A percentile compares a stretch with the other conserved stretches of the same genome.
Evolutionary conservation across 2,113 vertebrate genomes (phyloP).

Genomic region (Brienomyrus brachyistius): DNA sequence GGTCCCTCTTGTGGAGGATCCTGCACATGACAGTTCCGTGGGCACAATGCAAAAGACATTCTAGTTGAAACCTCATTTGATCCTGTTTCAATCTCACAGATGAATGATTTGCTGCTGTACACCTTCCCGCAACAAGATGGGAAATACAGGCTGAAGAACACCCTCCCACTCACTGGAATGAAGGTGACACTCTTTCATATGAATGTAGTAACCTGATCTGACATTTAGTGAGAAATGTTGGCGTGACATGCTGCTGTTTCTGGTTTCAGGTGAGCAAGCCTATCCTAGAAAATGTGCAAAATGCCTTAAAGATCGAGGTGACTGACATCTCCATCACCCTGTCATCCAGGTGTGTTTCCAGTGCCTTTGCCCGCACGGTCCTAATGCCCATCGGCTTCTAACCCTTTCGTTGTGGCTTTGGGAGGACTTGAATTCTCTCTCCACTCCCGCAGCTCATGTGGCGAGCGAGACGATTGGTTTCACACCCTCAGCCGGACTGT

Average conservation of each 20-base stretch:
- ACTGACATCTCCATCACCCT: constrained; percentile 74
- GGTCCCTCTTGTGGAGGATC: constrained; percentile 30
- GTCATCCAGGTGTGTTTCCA: constrained; percentile 74
- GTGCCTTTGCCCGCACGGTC: background rate
- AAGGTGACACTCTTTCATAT: constrained; percentile 63
- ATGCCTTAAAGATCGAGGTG: constrained; percentile 78
- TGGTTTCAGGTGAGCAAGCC: constrained; percentile 77
- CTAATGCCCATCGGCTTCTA: background rate
- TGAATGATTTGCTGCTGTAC: constrained; percentile 92
- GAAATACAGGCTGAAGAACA: constrained; percentile 87
- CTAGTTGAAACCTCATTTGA: constrained; percentile 6
- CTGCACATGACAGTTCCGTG: background rate
- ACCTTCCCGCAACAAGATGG: constrained; percentile 92
- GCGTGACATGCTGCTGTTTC: background rate
- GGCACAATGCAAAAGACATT: background rate
- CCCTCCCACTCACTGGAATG: constrained; percentile 72
- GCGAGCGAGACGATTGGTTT: constrained; percentile 91
- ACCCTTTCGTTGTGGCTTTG: background rate
- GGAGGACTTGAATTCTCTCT: constrained; percentile 15
- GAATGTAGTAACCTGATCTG: background rate
- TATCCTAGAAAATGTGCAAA: constrained; percentile 71
- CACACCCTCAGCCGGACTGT: constrained; percentile 74
- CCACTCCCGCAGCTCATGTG: constrained; percentile 69
- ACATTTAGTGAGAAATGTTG: background rate
- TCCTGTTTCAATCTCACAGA: constrained; percentile 59